Evolutionary conservation across 2,113 vertebrate genomes (phyloP).

Genomic region (Petromus typicus): DNA sequence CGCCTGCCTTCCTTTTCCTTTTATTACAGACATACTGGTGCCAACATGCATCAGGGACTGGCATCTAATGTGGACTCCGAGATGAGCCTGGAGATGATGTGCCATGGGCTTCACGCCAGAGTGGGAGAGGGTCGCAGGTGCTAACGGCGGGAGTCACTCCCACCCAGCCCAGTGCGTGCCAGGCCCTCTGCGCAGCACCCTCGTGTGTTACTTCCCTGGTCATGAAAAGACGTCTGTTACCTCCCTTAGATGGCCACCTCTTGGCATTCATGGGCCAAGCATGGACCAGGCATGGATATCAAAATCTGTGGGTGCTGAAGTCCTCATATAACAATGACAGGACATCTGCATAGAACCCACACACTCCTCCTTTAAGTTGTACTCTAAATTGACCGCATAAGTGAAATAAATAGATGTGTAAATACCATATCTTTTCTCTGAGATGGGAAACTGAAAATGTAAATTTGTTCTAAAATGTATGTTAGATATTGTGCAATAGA

Average conservation of each 20-base stretch:
- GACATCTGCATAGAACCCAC: neutral
- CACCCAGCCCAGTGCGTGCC: accelerated
- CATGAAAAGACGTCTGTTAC: accelerated
- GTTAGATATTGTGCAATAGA: too few species aligned
- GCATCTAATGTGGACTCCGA: neutral
- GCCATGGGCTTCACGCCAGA: accelerated
- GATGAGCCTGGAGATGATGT: neutral
- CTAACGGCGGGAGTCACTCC: neutral
- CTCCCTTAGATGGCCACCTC: accelerated
- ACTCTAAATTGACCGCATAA: neutral
- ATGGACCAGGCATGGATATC: neutral
- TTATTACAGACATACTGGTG: neutral
- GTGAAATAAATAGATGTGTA: too few species aligned
- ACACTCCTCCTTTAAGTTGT: neutral
- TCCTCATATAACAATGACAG: neutral
- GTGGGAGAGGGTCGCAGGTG: neutral
- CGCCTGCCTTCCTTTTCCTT: neutral
- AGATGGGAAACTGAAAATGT: too few species aligned
- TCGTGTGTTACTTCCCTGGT: accelerated
- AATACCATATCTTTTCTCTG: too few species aligned
- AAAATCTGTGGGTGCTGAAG: neutral
- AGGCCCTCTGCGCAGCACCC: neutral
- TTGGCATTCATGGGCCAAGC: neutral
- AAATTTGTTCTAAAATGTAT: too few species aligned
- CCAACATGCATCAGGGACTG: too few species aligned